A percentile compares a stretch with the other conserved stretches of the same genome.
phyloP scores from a whole-genome alignment of 1,140 invertebrate species.

The Temnothorax curvispinosus region DNA sequence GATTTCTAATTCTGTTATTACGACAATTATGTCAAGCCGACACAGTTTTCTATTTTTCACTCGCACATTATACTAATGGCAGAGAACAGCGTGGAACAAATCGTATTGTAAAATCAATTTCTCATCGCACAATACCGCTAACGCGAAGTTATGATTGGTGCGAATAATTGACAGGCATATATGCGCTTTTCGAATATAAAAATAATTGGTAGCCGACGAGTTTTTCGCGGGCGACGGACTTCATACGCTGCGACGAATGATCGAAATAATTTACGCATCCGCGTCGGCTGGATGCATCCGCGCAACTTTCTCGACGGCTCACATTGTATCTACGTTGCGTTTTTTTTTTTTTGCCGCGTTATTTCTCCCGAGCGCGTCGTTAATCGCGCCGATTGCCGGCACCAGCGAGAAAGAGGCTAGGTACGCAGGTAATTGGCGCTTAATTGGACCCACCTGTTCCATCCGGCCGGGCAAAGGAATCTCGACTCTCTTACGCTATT shows the following conservation, averaged over 20 bases:
- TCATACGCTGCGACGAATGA: slow-evolving; percentile 25
- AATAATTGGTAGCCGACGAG: slow-evolving; percentile 56
- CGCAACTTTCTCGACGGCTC: slow-evolving; percentile 43
- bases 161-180: slow-evolving; percentile 19
- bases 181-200: slow-evolving; percentile 51
- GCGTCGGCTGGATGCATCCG: slow-evolving; percentile 13
- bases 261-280: slow-evolving; percentile 51
- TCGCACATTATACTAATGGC: slow-evolving; percentile 38
- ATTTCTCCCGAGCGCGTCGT: slow-evolving; percentile 29
- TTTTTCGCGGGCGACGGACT: slow-evolving; percentile 34
- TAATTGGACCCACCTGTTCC: slow-evolving; percentile 80
- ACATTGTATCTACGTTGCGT: slow-evolving; percentile 20
- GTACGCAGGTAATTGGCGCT: slow-evolving; percentile 77
- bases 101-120: slow-evolving; percentile 58
- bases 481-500: slow-evolving; percentile 45
- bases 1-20: neutral
- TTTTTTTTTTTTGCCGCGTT: slow-evolving; percentile 24
- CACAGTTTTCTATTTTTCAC: slow-evolving; percentile 38
- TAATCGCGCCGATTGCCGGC: slow-evolving; percentile 44
- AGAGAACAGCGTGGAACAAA: slow-evolving; percentile 43
- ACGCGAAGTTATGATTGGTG: slow-evolving; percentile 50
- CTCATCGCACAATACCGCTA: slow-evolving; percentile 20
- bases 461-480: slow-evolving; percentile 53
- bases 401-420: slow-evolving; percentile 74
- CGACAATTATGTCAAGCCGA: neutral